These are phyloP conservation scores for Helobdella robusta DNA, from an alignment of 2,888 invertebrate genomes.

Conservation along the genomic window DNA sequence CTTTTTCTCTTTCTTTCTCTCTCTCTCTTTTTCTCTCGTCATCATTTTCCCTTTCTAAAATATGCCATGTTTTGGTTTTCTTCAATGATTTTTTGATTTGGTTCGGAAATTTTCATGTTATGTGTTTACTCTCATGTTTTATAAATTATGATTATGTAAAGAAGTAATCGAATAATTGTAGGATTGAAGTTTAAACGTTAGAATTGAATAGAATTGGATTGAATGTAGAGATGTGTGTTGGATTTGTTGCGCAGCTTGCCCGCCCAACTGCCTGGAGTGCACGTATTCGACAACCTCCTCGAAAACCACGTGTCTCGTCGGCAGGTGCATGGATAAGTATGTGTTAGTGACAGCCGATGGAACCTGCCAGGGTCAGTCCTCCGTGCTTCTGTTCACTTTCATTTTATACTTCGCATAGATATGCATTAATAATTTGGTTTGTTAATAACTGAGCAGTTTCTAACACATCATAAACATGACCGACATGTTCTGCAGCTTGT, in stretches of 20 bases:
- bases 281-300: not conserved
- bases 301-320: conserved; percentile 18
- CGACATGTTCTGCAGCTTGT: too few species aligned
- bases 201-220: not conserved
- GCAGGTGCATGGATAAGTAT: not conserved
- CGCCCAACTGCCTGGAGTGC: conserved; percentile 23
- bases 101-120: too few species aligned
- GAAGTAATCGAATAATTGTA: not conserved
- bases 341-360: conserved; percentile 7
- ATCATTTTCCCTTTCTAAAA: too few species aligned
- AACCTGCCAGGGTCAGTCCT: conserved; percentile 9
- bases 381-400: not conserved
- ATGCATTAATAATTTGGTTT: not conserved
- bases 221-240: too few species aligned
- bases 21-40: too few species aligned
- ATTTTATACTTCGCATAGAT: not conserved
- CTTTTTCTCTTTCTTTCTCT: too few species aligned
- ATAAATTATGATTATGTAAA: not conserved
- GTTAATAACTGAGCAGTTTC: not conserved
- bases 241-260: conserved; percentile 23
- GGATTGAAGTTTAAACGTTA: not conserved
- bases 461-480: not conserved
- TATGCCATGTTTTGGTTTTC: too few species aligned
- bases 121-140: too few species aligned
- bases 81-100: too few species aligned